Conservation (phyloP, 2,888 invertebrate species). For the Caenorhabditis angaria region DNA sequence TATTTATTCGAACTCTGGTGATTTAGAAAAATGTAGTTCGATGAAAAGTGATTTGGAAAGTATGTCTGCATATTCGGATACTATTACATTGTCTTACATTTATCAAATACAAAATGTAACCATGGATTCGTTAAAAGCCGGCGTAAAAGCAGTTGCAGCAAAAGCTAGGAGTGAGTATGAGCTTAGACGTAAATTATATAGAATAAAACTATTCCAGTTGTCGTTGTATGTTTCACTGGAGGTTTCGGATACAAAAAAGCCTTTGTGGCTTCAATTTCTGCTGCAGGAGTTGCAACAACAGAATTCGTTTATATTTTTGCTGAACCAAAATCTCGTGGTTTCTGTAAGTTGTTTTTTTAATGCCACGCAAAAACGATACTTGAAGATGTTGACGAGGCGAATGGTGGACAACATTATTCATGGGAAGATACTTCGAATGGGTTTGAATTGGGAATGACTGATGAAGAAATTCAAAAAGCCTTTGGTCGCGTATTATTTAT, state of each 20-base stretch:
- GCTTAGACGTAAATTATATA: background rate
- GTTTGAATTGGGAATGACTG: slow-evolving; percentile 4
- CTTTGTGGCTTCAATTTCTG: slow-evolving; percentile 40
- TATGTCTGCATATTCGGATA: background rate
- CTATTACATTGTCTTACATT: slow-evolving; percentile 18
- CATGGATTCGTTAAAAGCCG: slow-evolving; percentile 15
- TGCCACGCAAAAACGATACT: too few relatives aligned
- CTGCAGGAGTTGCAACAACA: slow-evolving; percentile 25
- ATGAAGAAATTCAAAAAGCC: slow-evolving; percentile 14
- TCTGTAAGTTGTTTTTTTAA: slow-evolving; percentile 17
- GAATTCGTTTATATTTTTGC: slow-evolving; percentile 50
- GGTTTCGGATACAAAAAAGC: slow-evolving; percentile 29
- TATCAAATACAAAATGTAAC: slow-evolving; percentile 16
- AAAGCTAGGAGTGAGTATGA: slow-evolving; percentile 30
- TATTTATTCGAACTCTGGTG: slow-evolving; percentile 50
- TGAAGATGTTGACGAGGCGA: slow-evolving; percentile 26
- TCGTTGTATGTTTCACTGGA: slow-evolving; percentile 33
- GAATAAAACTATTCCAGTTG: slow-evolving; percentile 25
- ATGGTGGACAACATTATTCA: slow-evolving; percentile 23
- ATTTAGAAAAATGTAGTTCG: slow-evolving; percentile 43
- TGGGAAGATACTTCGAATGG: slow-evolving; percentile 17
- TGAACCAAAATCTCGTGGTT: slow-evolving; percentile 40
- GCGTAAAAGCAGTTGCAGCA: slow-evolving; percentile 12
- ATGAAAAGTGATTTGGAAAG: slow-evolving; percentile 42
- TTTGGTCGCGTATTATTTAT: slow-evolving; percentile 27